Conservation (phyloP, 2,888 invertebrate genomes). For the Vanessa cardui region DNA sequence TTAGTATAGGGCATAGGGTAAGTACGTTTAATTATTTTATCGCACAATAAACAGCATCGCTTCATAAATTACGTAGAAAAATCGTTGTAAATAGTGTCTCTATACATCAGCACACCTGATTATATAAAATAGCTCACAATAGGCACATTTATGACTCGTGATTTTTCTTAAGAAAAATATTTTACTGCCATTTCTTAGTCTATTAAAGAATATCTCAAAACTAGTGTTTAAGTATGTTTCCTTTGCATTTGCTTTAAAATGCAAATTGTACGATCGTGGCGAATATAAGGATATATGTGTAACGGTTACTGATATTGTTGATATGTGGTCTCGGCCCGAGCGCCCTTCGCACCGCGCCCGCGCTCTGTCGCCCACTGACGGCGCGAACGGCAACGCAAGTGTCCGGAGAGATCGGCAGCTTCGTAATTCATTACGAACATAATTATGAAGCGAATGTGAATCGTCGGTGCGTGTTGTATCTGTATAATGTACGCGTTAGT, state of each 20-base stretch:
- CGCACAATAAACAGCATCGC: constrained; percentile 38
- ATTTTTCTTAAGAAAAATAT: constrained; percentile 30
- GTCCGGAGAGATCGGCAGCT: neutral
- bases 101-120: constrained; percentile 35
- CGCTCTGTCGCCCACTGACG: neutral
- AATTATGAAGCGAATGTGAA: neutral
- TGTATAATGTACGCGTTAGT: constrained; percentile 1
- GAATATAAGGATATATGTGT: constrained; percentile 7
- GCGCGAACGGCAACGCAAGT: neutral
- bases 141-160: constrained; percentile 34
- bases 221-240: constrained; percentile 31
- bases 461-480: constrained; percentile 4
- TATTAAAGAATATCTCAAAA: constrained; percentile 19
- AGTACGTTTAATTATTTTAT: constrained; percentile 38
- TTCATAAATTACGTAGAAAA: constrained; percentile 34
- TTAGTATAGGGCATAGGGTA: constrained; percentile 36
- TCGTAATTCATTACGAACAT: too few relatives aligned
- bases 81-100: constrained; percentile 38
- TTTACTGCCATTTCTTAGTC: constrained; percentile 35
- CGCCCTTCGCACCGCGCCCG: constrained; percentile 20
- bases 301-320: neutral
- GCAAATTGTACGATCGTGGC: constrained; percentile 28
- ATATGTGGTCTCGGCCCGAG: constrained; percentile 13
- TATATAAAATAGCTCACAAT: constrained; percentile 33
- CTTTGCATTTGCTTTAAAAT: constrained; percentile 36